Conservation (phyloP, 92 coral and sea anemone species). For the Ricordea florida region DNA sequence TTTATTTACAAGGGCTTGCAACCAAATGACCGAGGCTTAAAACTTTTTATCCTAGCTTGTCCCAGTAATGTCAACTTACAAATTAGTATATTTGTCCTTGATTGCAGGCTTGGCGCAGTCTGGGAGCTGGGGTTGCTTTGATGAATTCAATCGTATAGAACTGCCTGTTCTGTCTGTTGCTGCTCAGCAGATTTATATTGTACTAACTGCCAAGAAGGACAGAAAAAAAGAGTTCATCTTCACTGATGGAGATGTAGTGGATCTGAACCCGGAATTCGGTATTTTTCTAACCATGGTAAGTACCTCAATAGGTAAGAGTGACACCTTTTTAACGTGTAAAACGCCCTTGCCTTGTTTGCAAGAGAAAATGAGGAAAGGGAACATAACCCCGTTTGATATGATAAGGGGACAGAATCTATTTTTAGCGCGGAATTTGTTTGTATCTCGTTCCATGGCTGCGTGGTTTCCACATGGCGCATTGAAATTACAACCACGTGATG, state of each 20-base stretch:
- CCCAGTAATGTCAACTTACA: no score
- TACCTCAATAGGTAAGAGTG: neutral
- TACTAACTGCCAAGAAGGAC: constrained; percentile 87
- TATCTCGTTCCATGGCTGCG: no score
- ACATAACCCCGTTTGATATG: no score
- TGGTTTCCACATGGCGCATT: no score
- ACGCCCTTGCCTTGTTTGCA: neutral
- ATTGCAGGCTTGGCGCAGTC: constrained; percentile 84
- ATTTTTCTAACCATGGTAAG: constrained; percentile 89
- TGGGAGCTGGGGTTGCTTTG: constrained; percentile 94
- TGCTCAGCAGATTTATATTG: constrained; percentile 92
- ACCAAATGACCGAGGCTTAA: no score
- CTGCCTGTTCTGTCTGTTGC: constrained; percentile 93
- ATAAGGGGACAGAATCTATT: no score
- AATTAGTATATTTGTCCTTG: neutral
- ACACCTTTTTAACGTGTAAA: neutral
- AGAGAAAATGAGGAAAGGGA: neutral
- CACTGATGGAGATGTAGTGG: constrained; percentile 88
- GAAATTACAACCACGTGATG: no score
- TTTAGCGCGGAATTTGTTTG: no score
- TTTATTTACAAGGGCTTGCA: no score
- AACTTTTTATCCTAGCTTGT: no score
- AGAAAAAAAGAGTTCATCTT: constrained; percentile 84
- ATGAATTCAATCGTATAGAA: constrained; percentile 91
- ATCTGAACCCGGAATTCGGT: constrained; percentile 89